phyloP scores from a whole-genome alignment of 1,140 invertebrate genomes.

The Hycleus phaleratus region DNA sequence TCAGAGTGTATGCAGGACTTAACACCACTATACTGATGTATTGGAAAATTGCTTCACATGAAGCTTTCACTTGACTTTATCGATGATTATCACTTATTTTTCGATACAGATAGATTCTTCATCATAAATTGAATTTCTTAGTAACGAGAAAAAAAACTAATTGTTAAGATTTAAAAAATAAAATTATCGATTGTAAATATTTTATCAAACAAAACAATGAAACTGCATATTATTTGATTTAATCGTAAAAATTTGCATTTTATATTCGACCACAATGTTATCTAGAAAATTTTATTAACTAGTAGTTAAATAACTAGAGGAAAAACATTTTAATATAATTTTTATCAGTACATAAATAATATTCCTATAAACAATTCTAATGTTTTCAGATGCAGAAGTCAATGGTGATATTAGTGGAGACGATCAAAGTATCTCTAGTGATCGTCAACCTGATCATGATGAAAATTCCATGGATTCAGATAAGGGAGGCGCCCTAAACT shows the following conservation, averaged over 20 bases:
- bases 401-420: conserved; percentile 47
- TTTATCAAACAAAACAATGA: conserved; percentile 1
- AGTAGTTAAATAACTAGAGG: too few relatives aligned
- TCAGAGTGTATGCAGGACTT: conserved; percentile 37
- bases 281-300: neutral
- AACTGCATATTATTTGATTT: conserved; percentile 6
- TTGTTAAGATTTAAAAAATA: too few relatives aligned
- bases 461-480: conserved; percentile 51
- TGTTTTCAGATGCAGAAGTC: conserved; percentile 43
- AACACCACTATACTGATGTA: conserved; percentile 27
- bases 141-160: too few relatives aligned
- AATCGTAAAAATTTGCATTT: conserved; percentile 14
- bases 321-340: too few relatives aligned
- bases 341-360: neutral
- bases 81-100: conserved; percentile 10
- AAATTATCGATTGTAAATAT: too few relatives aligned
- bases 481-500: conserved; percentile 46
- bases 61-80: conserved; percentile 14
- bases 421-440: conserved; percentile 45
- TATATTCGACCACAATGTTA: conserved; percentile 5
- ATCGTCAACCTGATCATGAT: conserved; percentile 40
- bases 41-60: conserved; percentile 34
- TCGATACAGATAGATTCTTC: neutral
- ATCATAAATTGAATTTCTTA: too few relatives aligned
- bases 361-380: neutral